phyloP scores from a whole-genome alignment of 2,113 vertebrate species.

The Seriola aureovittata region DNA sequence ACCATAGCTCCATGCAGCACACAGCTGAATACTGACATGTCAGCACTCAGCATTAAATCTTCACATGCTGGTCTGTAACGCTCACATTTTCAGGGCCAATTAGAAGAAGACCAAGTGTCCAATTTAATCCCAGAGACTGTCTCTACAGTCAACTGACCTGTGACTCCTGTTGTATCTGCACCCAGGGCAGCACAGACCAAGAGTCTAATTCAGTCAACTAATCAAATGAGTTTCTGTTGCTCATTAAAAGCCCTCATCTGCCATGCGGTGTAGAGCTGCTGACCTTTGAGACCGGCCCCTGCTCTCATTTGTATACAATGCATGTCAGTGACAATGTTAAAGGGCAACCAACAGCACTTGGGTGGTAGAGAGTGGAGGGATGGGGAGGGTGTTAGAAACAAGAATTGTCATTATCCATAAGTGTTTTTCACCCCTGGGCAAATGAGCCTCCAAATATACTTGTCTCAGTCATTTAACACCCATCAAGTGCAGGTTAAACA shows the following conservation, averaged over 20 bases:
- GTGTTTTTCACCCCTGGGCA: slow-evolving; percentile 27
- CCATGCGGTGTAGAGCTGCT: slow-evolving; percentile 59
- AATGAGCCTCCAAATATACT: slow-evolving; percentile 24
- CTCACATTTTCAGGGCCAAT: slow-evolving; percentile 11
- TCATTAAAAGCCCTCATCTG: slow-evolving; percentile 69
- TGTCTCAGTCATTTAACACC: slow-evolving; percentile 2
- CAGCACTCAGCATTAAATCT: not conserved
- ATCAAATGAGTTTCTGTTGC: slow-evolving; percentile 54
- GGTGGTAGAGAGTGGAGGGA: slow-evolving; percentile 1
- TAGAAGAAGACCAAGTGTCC: slow-evolving; percentile 13
- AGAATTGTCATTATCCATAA: slow-evolving; percentile 41
- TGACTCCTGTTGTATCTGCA: slow-evolving; percentile 13
- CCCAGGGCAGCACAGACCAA: not conserved
- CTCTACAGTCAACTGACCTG: slow-evolving; percentile 1
- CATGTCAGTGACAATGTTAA: slow-evolving; percentile 54
- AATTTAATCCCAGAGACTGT: not conserved
- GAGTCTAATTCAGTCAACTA: slow-evolving; percentile 41
- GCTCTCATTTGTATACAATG: slow-evolving; percentile 69
- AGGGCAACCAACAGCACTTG: slow-evolving; percentile 56
- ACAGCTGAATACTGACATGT: not conserved
- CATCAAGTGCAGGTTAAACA: slow-evolving; percentile 7
- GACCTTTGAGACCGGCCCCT: slow-evolving; percentile 67
- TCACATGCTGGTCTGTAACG: not conserved
- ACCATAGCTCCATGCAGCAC: no score
- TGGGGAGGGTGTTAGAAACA: not conserved